These are phyloP conservation scores for Chloebia gouldiae DNA, from an alignment of 2,113 vertebrate genomes.

Conservation along the genomic window DNA sequence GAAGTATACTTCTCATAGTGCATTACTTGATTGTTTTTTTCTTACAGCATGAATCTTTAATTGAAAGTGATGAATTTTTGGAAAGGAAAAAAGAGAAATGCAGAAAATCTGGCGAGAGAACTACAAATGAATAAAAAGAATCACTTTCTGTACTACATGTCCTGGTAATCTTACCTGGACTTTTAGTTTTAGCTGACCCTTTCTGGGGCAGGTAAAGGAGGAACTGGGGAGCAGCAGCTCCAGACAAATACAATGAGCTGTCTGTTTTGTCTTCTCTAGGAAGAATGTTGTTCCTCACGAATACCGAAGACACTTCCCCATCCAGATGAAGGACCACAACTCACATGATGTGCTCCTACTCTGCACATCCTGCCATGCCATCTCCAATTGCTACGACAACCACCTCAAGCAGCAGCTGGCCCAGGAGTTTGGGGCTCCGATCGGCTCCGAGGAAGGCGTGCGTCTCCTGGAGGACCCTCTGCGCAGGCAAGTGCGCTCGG, in stretches of 20 bases:
- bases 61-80: background rate
- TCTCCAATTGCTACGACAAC: constrained; percentile 91
- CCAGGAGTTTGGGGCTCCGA: constrained; percentile 84
- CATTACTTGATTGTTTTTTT: background rate
- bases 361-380: constrained; percentile 91
- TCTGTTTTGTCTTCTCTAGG: constrained; percentile 70
- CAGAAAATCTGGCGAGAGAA: background rate
- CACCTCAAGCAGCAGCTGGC: constrained; percentile 90
- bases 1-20: background rate
- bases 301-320: constrained; percentile 93
- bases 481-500: constrained; percentile 88
- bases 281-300: constrained; percentile 97
- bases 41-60: background rate
- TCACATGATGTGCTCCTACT: constrained; percentile 95
- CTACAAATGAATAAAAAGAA: background rate
- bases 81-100: background rate
- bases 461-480: constrained; percentile 86
- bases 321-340: constrained; percentile 98
- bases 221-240: background rate
- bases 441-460: constrained; percentile 90
- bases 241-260: background rate
- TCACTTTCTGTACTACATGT: background rate
- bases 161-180: background rate
- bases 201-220: background rate
- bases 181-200: background rate